Percentiles rank a stretch among this genome's conserved stretches.
Conservation (phyloP, 2,113 vertebrate species). For the Lates calcarifer region DNA sequence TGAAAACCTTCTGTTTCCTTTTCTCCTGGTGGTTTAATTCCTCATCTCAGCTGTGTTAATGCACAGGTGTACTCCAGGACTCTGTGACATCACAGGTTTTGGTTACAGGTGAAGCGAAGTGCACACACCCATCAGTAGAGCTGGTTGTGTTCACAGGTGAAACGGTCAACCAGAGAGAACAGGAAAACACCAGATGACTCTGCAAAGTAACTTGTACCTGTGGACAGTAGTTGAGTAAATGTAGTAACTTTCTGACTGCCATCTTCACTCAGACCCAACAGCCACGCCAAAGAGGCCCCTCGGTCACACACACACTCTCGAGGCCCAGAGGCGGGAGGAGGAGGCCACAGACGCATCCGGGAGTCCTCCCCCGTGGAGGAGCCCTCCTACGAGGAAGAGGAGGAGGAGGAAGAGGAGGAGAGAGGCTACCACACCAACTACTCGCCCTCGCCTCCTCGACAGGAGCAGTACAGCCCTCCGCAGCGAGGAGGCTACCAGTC, state of each 20-base stretch:
- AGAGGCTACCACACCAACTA: constrained; percentile 86
- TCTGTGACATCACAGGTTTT: too few relatives aligned
- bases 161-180: too few relatives aligned
- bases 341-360: constrained; percentile 81
- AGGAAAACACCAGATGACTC: too few relatives aligned
- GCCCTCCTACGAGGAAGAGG: constrained; percentile 76
- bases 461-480: constrained; percentile 82
- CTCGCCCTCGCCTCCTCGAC: constrained; percentile 86
- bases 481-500: constrained; percentile 81
- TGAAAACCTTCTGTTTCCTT: too few relatives aligned
- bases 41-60: too few relatives aligned
- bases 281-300: constrained; percentile 71
- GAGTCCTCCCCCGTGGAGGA: constrained; percentile 83
- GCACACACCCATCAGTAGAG: too few relatives aligned
- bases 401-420: constrained; percentile 80
- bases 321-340: constrained; percentile 35
- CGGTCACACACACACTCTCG: constrained; percentile 65
- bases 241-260: not conserved
- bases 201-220: not conserved
- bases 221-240: not conserved
- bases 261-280: constrained; percentile 70
- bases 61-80: too few relatives aligned
- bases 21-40: too few relatives aligned
- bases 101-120: too few relatives aligned
- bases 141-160: too few relatives aligned